phyloP scores from a whole-genome alignment of 2,888 invertebrate species.

The Andricus quercusramuli region DNA sequence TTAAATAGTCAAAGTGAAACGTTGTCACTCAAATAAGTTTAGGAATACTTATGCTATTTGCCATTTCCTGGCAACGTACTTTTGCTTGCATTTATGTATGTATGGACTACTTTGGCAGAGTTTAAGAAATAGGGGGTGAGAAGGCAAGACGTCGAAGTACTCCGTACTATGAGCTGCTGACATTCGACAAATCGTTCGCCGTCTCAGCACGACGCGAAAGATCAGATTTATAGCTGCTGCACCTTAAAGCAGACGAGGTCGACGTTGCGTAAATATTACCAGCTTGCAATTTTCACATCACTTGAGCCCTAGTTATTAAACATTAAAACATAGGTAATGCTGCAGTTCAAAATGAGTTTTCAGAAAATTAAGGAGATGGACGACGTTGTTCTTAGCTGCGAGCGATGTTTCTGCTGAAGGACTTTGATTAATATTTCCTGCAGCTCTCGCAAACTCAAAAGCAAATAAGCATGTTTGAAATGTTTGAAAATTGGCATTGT shows the following conservation, averaged over 20 bases:
- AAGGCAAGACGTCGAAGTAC: constrained; percentile 43
- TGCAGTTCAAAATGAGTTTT: constrained; percentile 23
- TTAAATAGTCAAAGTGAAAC: neutral
- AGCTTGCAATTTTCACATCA: constrained; percentile 27
- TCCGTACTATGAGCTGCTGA: constrained; percentile 58
- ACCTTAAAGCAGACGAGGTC: constrained; percentile 56
- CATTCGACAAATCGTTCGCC: constrained; percentile 70
- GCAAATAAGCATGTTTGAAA: no score
- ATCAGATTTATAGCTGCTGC: constrained; percentile 64
- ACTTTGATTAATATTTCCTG: constrained; percentile 1
- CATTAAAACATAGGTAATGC: neutral
- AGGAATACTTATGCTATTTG: neutral
- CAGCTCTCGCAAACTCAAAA: neutral
- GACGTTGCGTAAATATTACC: constrained; percentile 52
- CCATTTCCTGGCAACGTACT: neutral
- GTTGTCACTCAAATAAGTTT: neutral
- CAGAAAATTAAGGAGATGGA: neutral
- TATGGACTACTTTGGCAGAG: constrained; percentile 12
- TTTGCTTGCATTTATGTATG: constrained; percentile 13
- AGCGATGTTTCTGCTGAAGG: neutral
- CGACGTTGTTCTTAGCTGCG: neutral
- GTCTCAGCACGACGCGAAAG: constrained; percentile 63
- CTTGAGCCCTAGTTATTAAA: constrained; percentile 5
- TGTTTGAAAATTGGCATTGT: no score
- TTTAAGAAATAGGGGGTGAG: constrained; percentile 3